phyloP scores from a whole-genome alignment of 2,113 vertebrate species.

The Phoenicopterus ruber region DNA sequence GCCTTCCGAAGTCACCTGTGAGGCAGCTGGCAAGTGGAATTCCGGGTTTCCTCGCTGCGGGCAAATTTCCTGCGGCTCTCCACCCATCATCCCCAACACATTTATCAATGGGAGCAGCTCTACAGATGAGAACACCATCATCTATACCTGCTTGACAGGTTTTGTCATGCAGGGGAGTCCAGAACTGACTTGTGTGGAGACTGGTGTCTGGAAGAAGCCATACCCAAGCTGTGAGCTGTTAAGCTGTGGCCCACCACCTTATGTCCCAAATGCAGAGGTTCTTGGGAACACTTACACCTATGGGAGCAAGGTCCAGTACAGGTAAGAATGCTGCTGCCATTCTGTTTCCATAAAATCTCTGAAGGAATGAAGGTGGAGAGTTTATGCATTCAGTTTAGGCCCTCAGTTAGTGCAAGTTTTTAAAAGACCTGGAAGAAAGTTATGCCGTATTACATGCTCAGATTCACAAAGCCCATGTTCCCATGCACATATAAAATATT shows the following conservation, averaged over 20 bases:
- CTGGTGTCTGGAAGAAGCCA: constrained; percentile 85
- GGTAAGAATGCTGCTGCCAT: constrained; percentile 74
- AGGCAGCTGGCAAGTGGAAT: constrained; percentile 85
- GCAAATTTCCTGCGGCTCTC: constrained; percentile 77
- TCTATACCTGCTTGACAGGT: constrained; percentile 86
- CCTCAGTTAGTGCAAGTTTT: not conserved
- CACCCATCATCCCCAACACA: constrained; percentile 82
- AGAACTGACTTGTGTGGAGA: constrained; percentile 82
- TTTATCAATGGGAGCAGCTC: constrained; percentile 79
- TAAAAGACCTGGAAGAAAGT: not conserved
- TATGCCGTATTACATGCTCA: not conserved
- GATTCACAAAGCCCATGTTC: not conserved
- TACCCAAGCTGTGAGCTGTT: constrained; percentile 84
- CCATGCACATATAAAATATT: not conserved
- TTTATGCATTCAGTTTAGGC: too few species aligned
- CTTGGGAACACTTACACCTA: constrained; percentile 79
- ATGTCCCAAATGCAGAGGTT: constrained; percentile 76
- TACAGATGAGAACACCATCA: constrained; percentile 77
- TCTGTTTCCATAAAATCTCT: not conserved
- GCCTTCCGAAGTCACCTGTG: constrained; percentile 81
- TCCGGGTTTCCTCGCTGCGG: constrained; percentile 84
- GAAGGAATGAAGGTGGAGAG: not conserved
- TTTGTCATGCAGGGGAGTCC: constrained; percentile 78
- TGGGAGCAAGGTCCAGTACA: constrained; percentile 85
- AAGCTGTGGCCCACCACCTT: constrained; percentile 86